These are phyloP conservation scores for Norana najaformis DNA, from an alignment of 2,888 invertebrate species.

Conservation along the genomic window DNA sequence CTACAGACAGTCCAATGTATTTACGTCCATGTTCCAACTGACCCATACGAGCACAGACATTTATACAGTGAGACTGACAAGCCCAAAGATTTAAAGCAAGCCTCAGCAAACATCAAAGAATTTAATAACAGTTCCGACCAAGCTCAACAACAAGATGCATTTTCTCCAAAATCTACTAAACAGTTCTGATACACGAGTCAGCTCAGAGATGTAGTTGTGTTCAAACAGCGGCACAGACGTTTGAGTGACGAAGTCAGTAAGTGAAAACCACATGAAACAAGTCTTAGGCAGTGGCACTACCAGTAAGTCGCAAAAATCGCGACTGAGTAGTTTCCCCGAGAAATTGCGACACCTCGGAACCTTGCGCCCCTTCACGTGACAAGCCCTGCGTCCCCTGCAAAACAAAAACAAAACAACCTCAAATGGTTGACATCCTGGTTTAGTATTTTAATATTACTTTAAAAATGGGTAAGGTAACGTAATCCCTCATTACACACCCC, in stretches of 20 bases:
- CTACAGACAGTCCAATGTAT: neutral
- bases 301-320: neutral
- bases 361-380: neutral
- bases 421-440: no score
- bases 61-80: neutral
- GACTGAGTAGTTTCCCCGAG: neutral
- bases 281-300: slow-evolving; percentile 9
- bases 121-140: neutral
- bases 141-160: neutral
- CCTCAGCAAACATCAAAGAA: neutral
- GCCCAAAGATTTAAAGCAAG: neutral
- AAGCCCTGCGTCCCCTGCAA: neutral
- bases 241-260: neutral
- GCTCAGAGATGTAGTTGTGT: neutral
- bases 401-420: neutral
- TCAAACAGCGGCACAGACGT: no score
- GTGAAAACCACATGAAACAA: neutral
- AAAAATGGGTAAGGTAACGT: no score
- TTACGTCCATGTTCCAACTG: neutral
- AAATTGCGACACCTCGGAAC: slow-evolving; percentile 10
- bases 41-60: neutral
- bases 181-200: neutral
- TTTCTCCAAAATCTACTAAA: neutral
- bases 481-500: no score
- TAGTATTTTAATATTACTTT: no score